phyloP scores from a whole-genome alignment of 2,888 invertebrate genomes.

The Hofmannophila pseudospretella region DNA sequence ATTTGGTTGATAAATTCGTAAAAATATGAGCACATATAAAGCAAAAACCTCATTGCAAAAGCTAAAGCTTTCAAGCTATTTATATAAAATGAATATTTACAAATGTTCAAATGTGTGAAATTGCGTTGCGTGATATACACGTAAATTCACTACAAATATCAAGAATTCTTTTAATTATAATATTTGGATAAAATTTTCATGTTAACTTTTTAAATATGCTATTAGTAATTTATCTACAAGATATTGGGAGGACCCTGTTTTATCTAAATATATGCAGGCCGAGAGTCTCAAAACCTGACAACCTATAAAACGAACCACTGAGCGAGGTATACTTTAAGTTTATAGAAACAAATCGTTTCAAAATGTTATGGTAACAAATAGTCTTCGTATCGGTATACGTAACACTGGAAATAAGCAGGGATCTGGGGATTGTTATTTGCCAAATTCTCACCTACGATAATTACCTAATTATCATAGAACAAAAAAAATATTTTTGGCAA shows the following conservation, averaged over 20 bases:
- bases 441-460: too few relatives aligned
- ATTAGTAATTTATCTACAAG: conserved; percentile 47
- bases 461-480: too few relatives aligned
- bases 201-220: conserved; percentile 40
- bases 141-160: conserved; percentile 33
- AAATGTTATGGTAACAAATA: conserved; percentile 48
- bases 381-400: too few relatives aligned
- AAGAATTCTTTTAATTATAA: too few relatives aligned
- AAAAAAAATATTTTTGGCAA: too few relatives aligned
- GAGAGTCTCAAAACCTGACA: conserved; percentile 25
- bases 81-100: conserved; percentile 38
- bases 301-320: conserved; percentile 41
- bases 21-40: conserved; percentile 21
- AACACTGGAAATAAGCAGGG: too few relatives aligned
- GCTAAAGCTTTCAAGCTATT: conserved; percentile 33
- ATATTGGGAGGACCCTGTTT: conserved; percentile 69
- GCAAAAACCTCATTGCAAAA: conserved; percentile 25
- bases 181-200: conserved; percentile 63
- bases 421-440: too few relatives aligned
- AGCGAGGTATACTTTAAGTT: conserved; percentile 49
- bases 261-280: conserved; percentile 44
- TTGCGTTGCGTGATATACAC: conserved; percentile 40
- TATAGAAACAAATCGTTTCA: conserved; percentile 26
- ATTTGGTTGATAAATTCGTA: conserved; percentile 10
- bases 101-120: conserved; percentile 27